A percentile compares a stretch with the other conserved stretches of the same genome.
Evolutionary conservation across 2,797 vertebrate species (phyloP).

Genomic region (Prunella strophiata): DNA sequence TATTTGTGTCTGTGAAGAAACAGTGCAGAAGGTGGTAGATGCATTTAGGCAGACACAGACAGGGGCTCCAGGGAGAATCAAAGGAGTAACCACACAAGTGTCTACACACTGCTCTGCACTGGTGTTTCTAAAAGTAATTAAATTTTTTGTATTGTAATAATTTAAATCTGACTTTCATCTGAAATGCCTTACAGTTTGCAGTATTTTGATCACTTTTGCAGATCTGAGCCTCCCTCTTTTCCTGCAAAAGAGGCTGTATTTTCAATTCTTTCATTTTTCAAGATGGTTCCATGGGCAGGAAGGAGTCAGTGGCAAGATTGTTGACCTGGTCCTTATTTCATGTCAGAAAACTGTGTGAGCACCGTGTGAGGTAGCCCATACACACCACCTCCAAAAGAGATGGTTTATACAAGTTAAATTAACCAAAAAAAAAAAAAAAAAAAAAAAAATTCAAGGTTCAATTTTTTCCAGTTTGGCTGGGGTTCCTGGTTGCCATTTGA

Average conservation of each 20-base stretch:
- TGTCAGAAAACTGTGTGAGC: background rate
- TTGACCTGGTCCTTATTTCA: background rate
- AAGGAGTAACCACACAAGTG: background rate
- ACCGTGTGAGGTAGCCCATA: background rate
- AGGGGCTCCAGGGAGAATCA: background rate
- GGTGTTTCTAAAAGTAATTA: background rate
- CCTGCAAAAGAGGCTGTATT: background rate
- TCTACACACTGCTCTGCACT: background rate
- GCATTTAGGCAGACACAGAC: background rate
- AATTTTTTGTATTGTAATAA: background rate
- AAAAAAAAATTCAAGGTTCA: background rate
- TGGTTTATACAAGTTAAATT: background rate
- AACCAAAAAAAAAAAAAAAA: too few relatives aligned
- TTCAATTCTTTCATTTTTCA: background rate
- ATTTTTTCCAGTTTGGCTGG: background rate
- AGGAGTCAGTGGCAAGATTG: background rate
- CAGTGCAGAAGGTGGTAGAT: background rate
- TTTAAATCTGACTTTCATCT: background rate
- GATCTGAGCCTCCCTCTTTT: background rate
- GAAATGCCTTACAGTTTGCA: background rate
- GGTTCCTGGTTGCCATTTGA: background rate
- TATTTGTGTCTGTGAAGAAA: background rate
- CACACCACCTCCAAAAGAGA: background rate
- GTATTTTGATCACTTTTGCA: background rate
- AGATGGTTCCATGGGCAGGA: background rate